These are phyloP conservation scores for Bubo blakistoni DNA, from an alignment of 2,113 vertebrate genomes.

Conservation along the genomic window DNA sequence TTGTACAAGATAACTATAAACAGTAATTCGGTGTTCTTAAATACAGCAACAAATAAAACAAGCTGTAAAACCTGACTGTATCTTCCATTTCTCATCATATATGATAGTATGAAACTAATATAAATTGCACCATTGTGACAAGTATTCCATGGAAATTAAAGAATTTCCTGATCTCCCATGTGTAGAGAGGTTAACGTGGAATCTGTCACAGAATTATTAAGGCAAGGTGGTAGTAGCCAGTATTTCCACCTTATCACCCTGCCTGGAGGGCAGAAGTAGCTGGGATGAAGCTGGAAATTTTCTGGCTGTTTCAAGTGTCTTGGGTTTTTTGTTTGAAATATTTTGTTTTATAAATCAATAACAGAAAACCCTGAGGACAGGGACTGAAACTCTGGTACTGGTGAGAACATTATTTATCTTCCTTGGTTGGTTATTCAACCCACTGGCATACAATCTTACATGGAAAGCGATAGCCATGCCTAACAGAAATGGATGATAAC, in stretches of 20 bases:
- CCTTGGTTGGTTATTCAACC: background rate
- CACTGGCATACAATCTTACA: conserved; percentile 5
- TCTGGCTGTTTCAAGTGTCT: background rate
- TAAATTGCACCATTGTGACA: background rate
- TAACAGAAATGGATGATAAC: background rate
- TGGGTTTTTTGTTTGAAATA: background rate
- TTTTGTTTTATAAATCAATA: conserved; percentile 38
- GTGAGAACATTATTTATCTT: conserved; percentile 24
- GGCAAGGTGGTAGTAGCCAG: background rate
- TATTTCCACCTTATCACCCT: background rate
- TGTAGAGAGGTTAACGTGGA: background rate
- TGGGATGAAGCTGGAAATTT: background rate
- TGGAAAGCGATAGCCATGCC: background rate
- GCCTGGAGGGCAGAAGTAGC: background rate
- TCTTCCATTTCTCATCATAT: background rate
- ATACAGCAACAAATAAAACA: background rate
- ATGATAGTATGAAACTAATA: background rate
- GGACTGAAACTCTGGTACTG: background rate
- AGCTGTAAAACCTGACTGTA: background rate
- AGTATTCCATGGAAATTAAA: background rate
- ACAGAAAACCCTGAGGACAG: background rate
- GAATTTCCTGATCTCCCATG: background rate
- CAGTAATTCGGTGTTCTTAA: background rate
- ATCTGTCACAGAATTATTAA: background rate
- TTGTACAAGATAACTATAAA: background rate